These are phyloP conservation scores for Onychomys arenicola DNA, from an alignment of 2,797 vertebrate genomes.

Conservation along the genomic window DNA sequence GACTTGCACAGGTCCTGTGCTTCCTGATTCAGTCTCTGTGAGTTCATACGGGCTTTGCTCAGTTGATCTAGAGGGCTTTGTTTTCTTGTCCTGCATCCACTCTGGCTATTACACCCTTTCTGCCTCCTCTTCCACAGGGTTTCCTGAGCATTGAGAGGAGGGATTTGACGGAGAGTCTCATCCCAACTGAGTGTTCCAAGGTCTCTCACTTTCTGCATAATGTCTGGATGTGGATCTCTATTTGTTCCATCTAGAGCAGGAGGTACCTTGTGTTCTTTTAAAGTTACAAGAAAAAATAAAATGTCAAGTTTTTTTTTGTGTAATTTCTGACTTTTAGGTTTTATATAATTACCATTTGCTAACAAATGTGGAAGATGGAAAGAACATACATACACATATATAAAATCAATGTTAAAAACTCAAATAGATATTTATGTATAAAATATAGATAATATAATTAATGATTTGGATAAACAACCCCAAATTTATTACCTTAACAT, in stretches of 20 bases:
- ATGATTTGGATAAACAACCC: background rate
- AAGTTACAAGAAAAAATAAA: background rate
- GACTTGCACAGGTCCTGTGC: background rate
- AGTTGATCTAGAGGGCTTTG: background rate
- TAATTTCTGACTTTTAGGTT: background rate
- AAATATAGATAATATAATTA: background rate
- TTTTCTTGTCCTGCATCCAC: background rate
- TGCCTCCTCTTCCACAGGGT: background rate
- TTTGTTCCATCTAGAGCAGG: background rate
- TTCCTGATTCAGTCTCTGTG: background rate
- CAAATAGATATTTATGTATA: background rate
- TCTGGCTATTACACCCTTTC: background rate
- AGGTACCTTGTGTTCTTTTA: slow-evolving; percentile 5
- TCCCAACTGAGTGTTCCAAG: background rate
- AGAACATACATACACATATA: background rate
- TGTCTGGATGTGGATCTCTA: background rate
- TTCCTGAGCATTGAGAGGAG: background rate
- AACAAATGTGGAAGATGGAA: slow-evolving; percentile 31
- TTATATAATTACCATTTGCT: slow-evolving; percentile 27
- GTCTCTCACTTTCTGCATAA: background rate
- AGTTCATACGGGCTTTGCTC: background rate
- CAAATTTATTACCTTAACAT: background rate
- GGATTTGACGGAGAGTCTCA: background rate
- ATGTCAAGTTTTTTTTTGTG: slow-evolving; percentile 23
- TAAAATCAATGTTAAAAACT: slow-evolving; percentile 1